These are phyloP conservation scores for Hipposideros armiger DNA, from an alignment of 2,113 vertebrate genomes.

Conservation along the genomic window DNA sequence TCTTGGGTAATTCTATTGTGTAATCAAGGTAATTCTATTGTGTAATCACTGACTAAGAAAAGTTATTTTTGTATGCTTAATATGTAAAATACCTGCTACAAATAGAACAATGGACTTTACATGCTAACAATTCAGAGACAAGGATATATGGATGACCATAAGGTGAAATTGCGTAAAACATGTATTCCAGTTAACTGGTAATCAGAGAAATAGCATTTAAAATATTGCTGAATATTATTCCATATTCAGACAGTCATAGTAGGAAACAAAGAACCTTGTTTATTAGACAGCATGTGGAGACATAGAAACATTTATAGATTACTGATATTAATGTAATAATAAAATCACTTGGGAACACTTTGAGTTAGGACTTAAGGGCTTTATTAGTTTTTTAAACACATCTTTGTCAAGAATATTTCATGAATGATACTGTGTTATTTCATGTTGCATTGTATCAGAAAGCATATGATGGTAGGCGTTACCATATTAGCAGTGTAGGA, in stretches of 20 bases:
- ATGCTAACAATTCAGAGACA: not conserved
- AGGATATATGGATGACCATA: not conserved
- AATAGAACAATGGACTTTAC: not conserved
- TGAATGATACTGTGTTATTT: not conserved
- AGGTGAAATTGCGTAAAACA: not conserved
- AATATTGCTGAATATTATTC: not conserved
- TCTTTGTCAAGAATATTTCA: not conserved
- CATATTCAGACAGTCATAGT: not conserved
- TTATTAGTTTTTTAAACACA: not conserved
- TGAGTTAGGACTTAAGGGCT: not conserved
- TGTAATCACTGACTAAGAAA: not conserved
- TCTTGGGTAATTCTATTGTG: not conserved
- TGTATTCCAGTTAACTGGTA: not conserved
- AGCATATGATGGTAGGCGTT: not conserved
- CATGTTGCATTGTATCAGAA: not conserved
- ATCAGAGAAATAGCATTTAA: not conserved
- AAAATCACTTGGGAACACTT: not conserved
- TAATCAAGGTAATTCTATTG: not conserved
- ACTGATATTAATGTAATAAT: not conserved
- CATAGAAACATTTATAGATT: not conserved
- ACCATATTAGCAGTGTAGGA: not conserved
- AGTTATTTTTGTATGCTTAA: not conserved
- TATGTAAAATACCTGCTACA: not conserved
- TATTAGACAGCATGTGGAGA: not conserved
- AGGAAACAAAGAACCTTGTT: not conserved